Conservation (phyloP, 2,113 vertebrate species). For the Oncorhynchus masou region DNA sequence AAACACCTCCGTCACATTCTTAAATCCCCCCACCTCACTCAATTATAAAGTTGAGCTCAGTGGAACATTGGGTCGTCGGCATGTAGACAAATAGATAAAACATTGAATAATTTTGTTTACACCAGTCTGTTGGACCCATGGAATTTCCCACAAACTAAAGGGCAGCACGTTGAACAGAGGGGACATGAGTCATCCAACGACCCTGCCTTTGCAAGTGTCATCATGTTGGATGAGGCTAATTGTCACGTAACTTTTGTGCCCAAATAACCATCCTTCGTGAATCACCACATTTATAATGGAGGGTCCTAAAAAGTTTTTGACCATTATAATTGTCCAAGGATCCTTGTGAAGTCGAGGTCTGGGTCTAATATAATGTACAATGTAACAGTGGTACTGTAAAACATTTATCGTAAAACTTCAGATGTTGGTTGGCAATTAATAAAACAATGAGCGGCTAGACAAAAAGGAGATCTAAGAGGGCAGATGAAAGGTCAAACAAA, state of each 20-base stretch:
- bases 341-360: not conserved
- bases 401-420: too few species aligned
- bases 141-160: conserved; percentile 5
- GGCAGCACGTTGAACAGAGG: not conserved
- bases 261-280: not conserved
- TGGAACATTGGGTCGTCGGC: too few species aligned
- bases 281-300: not conserved
- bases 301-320: not conserved
- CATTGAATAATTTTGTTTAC: not conserved
- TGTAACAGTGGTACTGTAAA: not conserved
- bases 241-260: not conserved
- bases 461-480: not conserved
- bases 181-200: not conserved
- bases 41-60: conserved; percentile 6
- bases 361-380: not conserved
- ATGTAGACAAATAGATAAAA: not conserved
- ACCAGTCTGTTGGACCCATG: not conserved
- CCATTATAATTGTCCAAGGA: too few species aligned
- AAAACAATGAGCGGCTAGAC: not conserved
- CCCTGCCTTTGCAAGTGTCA: not conserved
- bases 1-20: conserved; percentile 57
- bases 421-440: too few species aligned
- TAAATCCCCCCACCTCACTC: not conserved
- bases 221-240: not conserved
- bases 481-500: not conserved